Conservation (phyloP, 2,113 vertebrate genomes). For the Zingel zingel region DNA sequence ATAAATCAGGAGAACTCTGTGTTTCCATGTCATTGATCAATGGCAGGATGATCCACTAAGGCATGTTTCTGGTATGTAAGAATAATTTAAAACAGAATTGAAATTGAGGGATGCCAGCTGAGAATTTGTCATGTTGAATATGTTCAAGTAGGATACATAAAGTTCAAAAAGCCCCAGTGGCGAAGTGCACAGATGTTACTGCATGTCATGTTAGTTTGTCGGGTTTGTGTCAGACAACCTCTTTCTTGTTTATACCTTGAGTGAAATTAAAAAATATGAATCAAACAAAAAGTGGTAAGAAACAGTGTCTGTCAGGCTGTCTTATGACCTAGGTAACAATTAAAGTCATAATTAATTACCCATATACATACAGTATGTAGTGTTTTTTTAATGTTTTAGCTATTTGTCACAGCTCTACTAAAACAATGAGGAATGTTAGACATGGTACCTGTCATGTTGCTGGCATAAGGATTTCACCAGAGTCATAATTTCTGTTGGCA, state of each 20-base stretch:
- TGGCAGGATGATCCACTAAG: slow-evolving; percentile 42
- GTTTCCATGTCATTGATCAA: slow-evolving; percentile 11
- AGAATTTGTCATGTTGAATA: slow-evolving; percentile 6
- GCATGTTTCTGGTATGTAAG: slow-evolving; percentile 13
- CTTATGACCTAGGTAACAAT: not conserved
- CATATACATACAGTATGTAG: too few relatives aligned
- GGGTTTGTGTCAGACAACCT: not conserved
- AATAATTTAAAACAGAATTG: slow-evolving; percentile 42
- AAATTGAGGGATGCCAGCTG: slow-evolving; percentile 44
- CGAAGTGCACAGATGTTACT: not conserved
- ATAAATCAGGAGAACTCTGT: slow-evolving; percentile 21
- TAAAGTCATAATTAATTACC: not conserved
- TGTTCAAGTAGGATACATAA: not conserved
- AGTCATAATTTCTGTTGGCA: slow-evolving; percentile 66
- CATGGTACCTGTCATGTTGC: slow-evolving; percentile 77
- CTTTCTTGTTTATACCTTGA: not conserved
- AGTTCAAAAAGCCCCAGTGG: not conserved
- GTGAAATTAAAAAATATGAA: not conserved
- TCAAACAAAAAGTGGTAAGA: not conserved
- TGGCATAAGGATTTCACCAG: slow-evolving; percentile 69
- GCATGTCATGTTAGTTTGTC: not conserved
- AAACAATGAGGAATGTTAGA: not conserved
- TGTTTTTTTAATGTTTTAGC: not conserved
- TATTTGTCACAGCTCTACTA: not conserved
- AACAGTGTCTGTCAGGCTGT: not conserved